A percentile compares a stretch with the other conserved stretches of the same genome.
phyloP scores from a whole-genome alignment of 2,888 invertebrate species.

The Oscheius sp. region DNA sequence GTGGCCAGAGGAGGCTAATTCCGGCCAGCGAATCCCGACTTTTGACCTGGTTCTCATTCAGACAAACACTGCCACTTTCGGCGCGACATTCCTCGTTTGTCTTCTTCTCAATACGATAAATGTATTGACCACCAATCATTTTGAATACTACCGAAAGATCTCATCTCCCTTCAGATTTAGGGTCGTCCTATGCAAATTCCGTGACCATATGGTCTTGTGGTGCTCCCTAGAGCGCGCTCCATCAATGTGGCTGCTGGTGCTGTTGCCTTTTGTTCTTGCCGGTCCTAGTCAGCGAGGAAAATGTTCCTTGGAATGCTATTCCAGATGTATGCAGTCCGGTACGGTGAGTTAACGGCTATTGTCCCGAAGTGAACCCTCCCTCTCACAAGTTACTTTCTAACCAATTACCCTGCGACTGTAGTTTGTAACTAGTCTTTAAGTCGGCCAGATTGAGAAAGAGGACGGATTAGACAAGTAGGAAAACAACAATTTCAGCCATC shows the following conservation, averaged over 20 bases:
- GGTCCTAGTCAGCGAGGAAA: constrained; percentile 49
- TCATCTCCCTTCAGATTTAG: neutral
- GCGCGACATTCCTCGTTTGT: constrained; percentile 15
- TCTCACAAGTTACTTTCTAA: constrained; percentile 20
- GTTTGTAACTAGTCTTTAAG: constrained; percentile 10
- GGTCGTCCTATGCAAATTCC: constrained; percentile 22
- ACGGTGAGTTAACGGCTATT: constrained; percentile 54
- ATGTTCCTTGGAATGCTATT: constrained; percentile 63
- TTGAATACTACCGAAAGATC: neutral
- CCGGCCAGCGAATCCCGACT: constrained; percentile 30
- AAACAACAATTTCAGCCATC: constrained; percentile 47
- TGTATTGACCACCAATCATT: neutral
- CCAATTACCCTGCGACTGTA: constrained; percentile 26
- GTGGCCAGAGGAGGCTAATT: constrained; percentile 27
- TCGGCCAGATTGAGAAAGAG: constrained; percentile 18
- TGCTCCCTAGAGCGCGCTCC: constrained; percentile 5
- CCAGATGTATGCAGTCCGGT: constrained; percentile 61
- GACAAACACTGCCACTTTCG: constrained; percentile 31
- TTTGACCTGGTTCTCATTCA: constrained; percentile 29
- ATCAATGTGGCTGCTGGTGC: constrained; percentile 21
- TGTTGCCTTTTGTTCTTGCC: constrained; percentile 9
- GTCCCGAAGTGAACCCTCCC: constrained; percentile 1
- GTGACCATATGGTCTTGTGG: constrained; percentile 18
- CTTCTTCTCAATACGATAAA: constrained; percentile 4
- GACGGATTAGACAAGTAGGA: constrained; percentile 2